Base-by-base conservation (phyloP, 2,888 invertebrate species). In the Xestia c-nigrum region DNA sequence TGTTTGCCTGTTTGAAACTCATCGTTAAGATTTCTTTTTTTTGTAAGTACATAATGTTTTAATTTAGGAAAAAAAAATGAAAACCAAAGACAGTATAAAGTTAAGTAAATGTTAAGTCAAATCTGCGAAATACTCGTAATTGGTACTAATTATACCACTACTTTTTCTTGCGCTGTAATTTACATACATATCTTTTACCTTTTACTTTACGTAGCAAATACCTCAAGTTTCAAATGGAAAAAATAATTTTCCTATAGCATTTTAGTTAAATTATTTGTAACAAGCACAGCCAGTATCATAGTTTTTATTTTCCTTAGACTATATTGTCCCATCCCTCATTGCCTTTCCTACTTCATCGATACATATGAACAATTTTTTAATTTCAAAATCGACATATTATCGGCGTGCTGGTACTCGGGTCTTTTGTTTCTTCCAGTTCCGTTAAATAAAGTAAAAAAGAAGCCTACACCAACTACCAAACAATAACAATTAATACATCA, bases 401-500 rank as follows among this genome's bases (percentile, higher is more conserved):
- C 31, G 31, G 31, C 31, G 31, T 31, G 31, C 1, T 31, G 31
- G 31, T 31, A 31, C 31, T 46, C 0, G 14, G 46, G 14, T 14
- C 47, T 47, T 7, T 50, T 21, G 7, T 52, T 21, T 46, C 12
- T 61, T 46, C 9, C 40, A 21, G 19, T 9, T 24, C 74, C 19
- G 19, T 10, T 9, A 68, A 69, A 38, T 16, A 24, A 43, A 52
- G 14, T 40, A 40, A 64, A 50, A 59, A 7, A 12, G n/a, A n/a
- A 6, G n/a, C 40, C 24, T 24, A 59, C 38, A 52, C 1, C 7
- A 43, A 9, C 5, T 16, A 9, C 16, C 43, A 21, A 47, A 75
- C 24, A 55, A 69, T 69, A 68, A 79, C 68, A 78, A 78, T 65
- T 68, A 78, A 71, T 69, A 71, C 31, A 71, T 65, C 55, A 55